phyloP scores from a whole-genome alignment of 2,888 invertebrate genomes.

The Ommatoiulus sabulosus region DNA sequence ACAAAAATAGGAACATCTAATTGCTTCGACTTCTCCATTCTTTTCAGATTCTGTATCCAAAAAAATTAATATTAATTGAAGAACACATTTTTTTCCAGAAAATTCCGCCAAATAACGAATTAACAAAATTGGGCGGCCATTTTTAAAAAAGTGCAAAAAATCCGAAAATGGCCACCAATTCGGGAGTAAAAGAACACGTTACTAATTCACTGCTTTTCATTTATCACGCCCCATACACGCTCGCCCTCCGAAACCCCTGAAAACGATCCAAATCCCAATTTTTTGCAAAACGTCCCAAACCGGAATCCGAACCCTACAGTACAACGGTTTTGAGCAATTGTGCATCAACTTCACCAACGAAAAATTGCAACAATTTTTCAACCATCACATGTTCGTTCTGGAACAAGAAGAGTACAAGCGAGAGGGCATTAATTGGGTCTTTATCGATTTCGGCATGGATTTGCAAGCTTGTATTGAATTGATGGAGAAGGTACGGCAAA shows the following conservation, averaged over 20 bases:
- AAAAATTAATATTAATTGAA: not conserved
- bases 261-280: not conserved
- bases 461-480: slow-evolving; percentile 95
- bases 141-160: not conserved
- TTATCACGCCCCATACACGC: not conserved
- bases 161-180: not conserved
- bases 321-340: slow-evolving; percentile 97
- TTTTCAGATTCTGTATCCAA: not conserved
- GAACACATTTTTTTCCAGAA: not conserved
- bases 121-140: not conserved
- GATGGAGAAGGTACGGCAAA: slow-evolving; percentile 84
- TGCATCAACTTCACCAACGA: slow-evolving; percentile 99
- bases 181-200: not conserved
- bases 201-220: slow-evolving; percentile 9
- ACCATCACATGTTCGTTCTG: slow-evolving; percentile 98
- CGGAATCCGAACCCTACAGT: slow-evolving; percentile 70
- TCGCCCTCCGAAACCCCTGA: not conserved
- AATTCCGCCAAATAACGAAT: not conserved
- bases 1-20: not conserved
- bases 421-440: slow-evolving; percentile 95
- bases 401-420: slow-evolving; percentile 97
- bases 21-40: not conserved
- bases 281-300: not conserved
- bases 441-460: slow-evolving; percentile 98
- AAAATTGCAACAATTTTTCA: slow-evolving; percentile 98